phyloP scores from a whole-genome alignment of 2,113 vertebrate species.

The Diphyllodes magnificus region DNA sequence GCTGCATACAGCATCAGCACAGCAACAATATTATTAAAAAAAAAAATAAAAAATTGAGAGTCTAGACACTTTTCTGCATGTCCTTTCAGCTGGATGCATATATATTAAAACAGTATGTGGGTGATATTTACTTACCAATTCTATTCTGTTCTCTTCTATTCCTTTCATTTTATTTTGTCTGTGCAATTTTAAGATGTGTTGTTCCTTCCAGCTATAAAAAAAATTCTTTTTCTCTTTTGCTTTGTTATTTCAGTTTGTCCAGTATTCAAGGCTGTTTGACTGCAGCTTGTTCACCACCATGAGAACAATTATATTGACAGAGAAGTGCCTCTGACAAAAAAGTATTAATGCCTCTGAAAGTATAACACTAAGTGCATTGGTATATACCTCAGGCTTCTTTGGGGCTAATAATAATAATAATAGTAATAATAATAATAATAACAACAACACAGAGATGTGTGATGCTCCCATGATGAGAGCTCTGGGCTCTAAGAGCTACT shows the following conservation, averaged over 20 bases:
- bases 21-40: not conserved
- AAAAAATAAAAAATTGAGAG: fast-evolving
- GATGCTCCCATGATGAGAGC: not conserved
- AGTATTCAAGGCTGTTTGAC: not conserved
- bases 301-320: not conserved
- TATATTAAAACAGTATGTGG: not conserved
- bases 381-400: not conserved
- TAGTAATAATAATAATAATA: not conserved
- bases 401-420: not conserved
- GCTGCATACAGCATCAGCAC: not conserved
- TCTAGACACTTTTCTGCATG: not conserved
- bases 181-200: not conserved
- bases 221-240: not conserved
- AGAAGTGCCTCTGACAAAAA: not conserved
- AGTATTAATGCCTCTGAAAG: not conserved
- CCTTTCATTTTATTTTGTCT: not conserved
- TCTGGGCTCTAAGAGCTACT: not conserved
- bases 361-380: not conserved
- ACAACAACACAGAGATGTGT: not conserved
- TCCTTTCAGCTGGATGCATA: not conserved
- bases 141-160: not conserved
- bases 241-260: not conserved
- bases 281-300: not conserved
- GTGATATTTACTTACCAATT: not conserved
- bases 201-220: not conserved